These are phyloP conservation scores for Notarius lentiginosus DNA, from an alignment of 2,113 vertebrate genomes.

Conservation along the genomic window DNA sequence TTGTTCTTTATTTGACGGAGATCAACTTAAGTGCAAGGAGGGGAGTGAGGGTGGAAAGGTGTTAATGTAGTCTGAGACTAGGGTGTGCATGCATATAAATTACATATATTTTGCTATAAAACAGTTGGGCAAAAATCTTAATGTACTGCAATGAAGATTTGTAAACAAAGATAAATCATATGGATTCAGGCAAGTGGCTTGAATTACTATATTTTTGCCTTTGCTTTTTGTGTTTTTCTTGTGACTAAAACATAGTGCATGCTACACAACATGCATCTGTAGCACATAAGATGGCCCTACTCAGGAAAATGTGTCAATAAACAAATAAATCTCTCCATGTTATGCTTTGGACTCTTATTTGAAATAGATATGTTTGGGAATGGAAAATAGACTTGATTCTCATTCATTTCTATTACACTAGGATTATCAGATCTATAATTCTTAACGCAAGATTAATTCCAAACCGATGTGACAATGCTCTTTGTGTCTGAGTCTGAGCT, in stretches of 20 bases:
- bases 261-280: constrained; percentile 66
- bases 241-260: constrained; percentile 67
- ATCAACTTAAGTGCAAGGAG: background rate
- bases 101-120: background rate
- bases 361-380: background rate
- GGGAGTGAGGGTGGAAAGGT: too few species aligned
- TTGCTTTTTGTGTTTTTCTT: constrained; percentile 27
- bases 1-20: background rate
- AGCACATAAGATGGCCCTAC: constrained; percentile 62
- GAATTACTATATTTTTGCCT: background rate
- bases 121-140: background rate
- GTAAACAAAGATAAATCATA: background rate
- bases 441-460: background rate
- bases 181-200: background rate
- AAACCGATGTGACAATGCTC: background rate
- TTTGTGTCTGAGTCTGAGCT: background rate
- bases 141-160: constrained; percentile 1
- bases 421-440: background rate
- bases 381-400: background rate
- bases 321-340: constrained; percentile 37
- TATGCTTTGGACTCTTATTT: background rate
- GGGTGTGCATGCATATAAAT: constrained; percentile 18
- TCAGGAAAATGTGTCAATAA: constrained; percentile 69
- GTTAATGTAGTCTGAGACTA: background rate
- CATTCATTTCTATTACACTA: background rate